These are phyloP conservation scores for Hirtodrosophila trivittata DNA, from an alignment of 2,888 invertebrate genomes.

Conservation along the genomic window DNA sequence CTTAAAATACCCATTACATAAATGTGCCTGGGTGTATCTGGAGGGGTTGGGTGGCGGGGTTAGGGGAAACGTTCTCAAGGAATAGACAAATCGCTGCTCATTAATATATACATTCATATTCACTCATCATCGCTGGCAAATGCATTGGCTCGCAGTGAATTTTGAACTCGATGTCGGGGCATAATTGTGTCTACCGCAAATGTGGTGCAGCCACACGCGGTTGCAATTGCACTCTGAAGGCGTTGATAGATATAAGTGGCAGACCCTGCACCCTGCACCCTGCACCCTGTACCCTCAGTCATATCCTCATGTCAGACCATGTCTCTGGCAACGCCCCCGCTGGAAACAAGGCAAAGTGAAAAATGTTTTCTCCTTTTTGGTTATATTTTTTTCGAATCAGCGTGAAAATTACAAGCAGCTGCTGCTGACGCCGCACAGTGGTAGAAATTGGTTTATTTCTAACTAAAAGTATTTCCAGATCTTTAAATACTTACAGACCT, in stretches of 20 bases:
- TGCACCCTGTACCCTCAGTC: not conserved
- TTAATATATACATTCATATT: constrained; percentile 80
- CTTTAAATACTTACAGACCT: too few relatives aligned
- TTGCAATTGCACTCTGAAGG: constrained; percentile 72
- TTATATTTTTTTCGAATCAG: constrained; percentile 38
- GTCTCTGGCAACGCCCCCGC: constrained; percentile 58
- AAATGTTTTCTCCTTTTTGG: constrained; percentile 58
- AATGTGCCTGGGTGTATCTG: constrained; percentile 49
- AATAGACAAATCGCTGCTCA: constrained; percentile 81
- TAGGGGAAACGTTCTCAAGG: constrained; percentile 6
- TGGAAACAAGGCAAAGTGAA: constrained; percentile 47
- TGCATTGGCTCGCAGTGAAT: constrained; percentile 44
- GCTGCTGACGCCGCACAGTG: constrained; percentile 46
- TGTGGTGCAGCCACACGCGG: constrained; percentile 42
- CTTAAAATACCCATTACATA: constrained; percentile 68
- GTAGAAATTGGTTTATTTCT: not conserved
- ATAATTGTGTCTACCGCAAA: constrained; percentile 57
- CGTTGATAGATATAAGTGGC: constrained; percentile 77
- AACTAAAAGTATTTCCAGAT: not conserved
- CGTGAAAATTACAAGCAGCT: constrained; percentile 79
- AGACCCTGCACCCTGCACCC: constrained; percentile 15
- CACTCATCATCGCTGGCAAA: constrained; percentile 78
- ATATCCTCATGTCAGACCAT: not conserved
- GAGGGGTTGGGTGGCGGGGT: not conserved
- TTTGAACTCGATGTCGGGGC: constrained; percentile 27